These are phyloP conservation scores for Malurus elegans DNA, from an alignment of 2,113 vertebrate species.

Conservation along the genomic window DNA sequence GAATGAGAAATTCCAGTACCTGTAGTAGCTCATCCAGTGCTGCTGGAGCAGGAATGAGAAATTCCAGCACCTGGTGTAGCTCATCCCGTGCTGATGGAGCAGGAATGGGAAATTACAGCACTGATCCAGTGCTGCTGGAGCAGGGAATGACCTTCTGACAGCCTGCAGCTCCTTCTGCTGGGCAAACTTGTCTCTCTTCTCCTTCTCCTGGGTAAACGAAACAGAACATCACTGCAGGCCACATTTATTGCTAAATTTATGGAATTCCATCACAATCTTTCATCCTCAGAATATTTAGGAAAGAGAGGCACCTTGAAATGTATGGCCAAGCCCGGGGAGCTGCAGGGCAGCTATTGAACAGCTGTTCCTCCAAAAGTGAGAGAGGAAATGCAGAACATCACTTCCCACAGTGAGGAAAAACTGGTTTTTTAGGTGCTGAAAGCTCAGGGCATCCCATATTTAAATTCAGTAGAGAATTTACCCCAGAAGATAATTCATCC, in stretches of 20 bases:
- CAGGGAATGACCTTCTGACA: neutral
- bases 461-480: too few relatives aligned
- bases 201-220: neutral
- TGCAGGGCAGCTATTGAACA: neutral
- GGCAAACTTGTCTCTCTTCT: neutral
- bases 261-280: neutral
- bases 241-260: neutral
- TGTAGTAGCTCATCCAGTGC: rapidly evolving
- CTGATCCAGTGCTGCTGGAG: neutral
- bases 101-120: neutral
- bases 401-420: neutral
- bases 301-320: neutral
- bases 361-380: neutral
- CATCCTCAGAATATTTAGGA: neutral
- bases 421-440: neutral
- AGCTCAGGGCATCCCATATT: neutral
- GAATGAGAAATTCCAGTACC: neutral
- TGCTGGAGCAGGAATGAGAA: neutral
- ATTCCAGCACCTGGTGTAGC: too few relatives aligned
- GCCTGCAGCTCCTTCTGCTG: constrained; percentile 34
- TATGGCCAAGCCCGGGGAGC: neutral
- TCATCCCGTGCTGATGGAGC: neutral
- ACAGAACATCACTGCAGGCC: too few relatives aligned
- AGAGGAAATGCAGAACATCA: neutral
- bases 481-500: too few relatives aligned